Conservation (phyloP, 2,797 vertebrate species). For the Lagodon rhomboides region DNA sequence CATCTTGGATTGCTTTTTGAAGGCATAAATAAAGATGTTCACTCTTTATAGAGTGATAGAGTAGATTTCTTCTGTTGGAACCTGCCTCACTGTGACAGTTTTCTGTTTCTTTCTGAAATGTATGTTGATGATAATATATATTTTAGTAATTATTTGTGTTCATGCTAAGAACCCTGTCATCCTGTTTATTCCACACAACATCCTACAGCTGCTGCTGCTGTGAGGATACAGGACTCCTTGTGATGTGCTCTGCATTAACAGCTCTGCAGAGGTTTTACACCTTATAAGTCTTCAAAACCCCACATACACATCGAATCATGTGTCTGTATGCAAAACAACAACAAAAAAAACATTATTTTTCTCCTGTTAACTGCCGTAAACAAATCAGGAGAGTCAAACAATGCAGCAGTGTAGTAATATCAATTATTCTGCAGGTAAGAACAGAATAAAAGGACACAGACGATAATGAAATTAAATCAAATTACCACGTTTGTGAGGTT, state of each 20-base stretch:
- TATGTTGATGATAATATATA: neutral
- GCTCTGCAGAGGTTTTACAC: neutral
- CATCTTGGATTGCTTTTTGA: slow-evolving; percentile 21
- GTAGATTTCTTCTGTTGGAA: neutral
- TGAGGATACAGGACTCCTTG: neutral
- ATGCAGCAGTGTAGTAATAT: neutral
- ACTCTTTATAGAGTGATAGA: slow-evolving; percentile 22
- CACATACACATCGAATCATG: neutral
- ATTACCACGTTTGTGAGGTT: neutral
- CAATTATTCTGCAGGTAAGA: neutral
- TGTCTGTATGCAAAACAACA: too few relatives aligned
- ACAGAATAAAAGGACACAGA: neutral
- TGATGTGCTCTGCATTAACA: neutral
- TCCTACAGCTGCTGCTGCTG: neutral
- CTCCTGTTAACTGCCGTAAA: slow-evolving; percentile 18
- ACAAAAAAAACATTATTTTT: slow-evolving; percentile 1
- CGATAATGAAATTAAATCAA: neutral
- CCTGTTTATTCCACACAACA: neutral
- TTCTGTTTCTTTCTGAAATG: neutral
- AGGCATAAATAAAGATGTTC: neutral
- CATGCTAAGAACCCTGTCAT: neutral
- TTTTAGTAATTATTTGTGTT: neutral
- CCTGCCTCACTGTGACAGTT: neutral
- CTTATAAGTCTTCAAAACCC: neutral
- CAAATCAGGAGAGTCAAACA: slow-evolving; percentile 6